Evolutionary conservation across 2,113 vertebrate genomes (phyloP), one percentile per base, ranked within the genome.

Genomic region (Dolichotis patagonum): DNA sequence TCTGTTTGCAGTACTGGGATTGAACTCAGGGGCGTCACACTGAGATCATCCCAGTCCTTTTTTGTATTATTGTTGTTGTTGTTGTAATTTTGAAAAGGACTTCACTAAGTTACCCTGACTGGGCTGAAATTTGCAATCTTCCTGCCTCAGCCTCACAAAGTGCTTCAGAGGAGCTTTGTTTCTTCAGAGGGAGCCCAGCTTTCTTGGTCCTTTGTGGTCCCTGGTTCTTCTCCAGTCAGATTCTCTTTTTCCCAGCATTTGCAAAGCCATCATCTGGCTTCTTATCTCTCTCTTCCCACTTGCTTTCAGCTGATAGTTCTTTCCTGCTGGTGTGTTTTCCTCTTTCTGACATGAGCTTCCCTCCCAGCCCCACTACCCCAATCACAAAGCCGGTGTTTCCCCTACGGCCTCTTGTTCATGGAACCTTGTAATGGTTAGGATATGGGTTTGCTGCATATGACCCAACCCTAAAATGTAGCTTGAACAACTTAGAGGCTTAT

Each of bases 331-430:
- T 49, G 77, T 62, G 62, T 46, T 69, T 60, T 22, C 49, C 32
- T 41, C 19, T 63, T 63, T 78, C 77, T 71, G 89, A 60, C 24
- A 26, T 80, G 62, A 94, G 46, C 9, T 80, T 43, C 52, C 56
- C 7, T 77, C 4, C 38, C 14, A 11, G 7, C 60, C 75, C 35
- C 1, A 30, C 4, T 35, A 82, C n/a, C 12, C 54, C 43, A 91
- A 0, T 73, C 26, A 20, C 65, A n/a, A 71, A 60, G 69, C 46
- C n/a, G 84, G 24, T 46, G 32, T 30, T 80, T 92, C 91, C 56
- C 94, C 78, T 83, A 56, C 91, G 73, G 22, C 46, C 30, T 92
- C 26, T 7, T 88, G 91, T 96, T 96, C 19, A 3, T 93, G 26
- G 85, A 92, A 90, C 1, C 77, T 85, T 62, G 19, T 88, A 24